These are phyloP conservation scores for Panthera leo DNA, from an alignment of 2,113 vertebrate genomes.

Conservation along the genomic window DNA sequence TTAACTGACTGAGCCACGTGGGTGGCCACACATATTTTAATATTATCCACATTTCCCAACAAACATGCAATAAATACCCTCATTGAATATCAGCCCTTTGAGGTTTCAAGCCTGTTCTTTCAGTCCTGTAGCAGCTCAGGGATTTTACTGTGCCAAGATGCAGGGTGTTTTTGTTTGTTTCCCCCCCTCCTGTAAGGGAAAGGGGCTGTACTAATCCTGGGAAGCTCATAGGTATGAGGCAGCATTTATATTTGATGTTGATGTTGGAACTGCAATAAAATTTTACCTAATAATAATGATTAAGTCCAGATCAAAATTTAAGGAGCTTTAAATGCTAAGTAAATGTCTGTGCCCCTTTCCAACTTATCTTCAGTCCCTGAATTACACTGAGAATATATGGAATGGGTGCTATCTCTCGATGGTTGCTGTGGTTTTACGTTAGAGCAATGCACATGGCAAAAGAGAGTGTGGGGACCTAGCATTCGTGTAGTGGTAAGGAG, in stretches of 20 bases:
- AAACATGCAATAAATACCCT: background rate
- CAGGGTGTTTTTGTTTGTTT: background rate
- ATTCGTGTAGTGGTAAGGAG: background rate
- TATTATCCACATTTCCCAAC: background rate
- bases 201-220: too few relatives aligned
- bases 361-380: background rate
- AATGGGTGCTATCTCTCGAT: background rate
- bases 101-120: background rate
- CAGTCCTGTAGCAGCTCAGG: background rate
- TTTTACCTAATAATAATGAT: background rate
- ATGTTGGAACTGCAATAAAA: background rate
- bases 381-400: background rate
- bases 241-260: background rate
- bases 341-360: background rate
- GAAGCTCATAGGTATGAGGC: background rate
- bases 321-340: background rate
- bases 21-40: background rate
- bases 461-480: background rate
- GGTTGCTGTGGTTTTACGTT: background rate
- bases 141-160: background rate
- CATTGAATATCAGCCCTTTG: background rate
- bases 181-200: background rate
- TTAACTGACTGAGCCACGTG: too few relatives aligned
- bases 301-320: background rate
- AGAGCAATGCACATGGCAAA: background rate